Evolutionary conservation across 2,113 vertebrate species (phyloP).

Genomic region (Psilopogon haemacephalus): DNA sequence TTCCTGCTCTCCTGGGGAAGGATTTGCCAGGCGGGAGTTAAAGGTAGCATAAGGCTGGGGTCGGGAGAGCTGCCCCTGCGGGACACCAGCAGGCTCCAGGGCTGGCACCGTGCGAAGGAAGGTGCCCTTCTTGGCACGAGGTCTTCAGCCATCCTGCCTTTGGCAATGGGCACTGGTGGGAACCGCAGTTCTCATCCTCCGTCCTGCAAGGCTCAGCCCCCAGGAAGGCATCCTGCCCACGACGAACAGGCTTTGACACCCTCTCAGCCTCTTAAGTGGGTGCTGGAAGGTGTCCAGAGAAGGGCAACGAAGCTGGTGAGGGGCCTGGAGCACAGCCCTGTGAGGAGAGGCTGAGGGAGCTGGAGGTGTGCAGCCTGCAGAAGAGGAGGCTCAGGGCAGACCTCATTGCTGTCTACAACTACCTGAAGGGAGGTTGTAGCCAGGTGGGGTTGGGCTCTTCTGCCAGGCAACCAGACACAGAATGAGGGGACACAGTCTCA

Average conservation of each 20-base stretch:
- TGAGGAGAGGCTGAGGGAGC: too few species aligned
- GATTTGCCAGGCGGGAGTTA: not conserved
- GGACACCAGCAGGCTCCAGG: not conserved
- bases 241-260: not conserved
- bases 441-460: too few species aligned
- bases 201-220: rapidly evolving
- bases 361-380: too few species aligned
- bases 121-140: not conserved
- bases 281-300: too few species aligned
- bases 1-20: not conserved
- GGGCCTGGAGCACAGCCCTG: too few species aligned
- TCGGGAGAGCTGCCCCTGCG: not conserved
- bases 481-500: too few species aligned
- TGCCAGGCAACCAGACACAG: too few species aligned
- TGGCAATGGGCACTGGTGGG: rapidly evolving
- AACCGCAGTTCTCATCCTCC: not conserved
- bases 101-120: rapidly evolving
- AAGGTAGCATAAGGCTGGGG: not conserved
- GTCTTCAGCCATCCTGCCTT: not conserved
- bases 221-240: not conserved
- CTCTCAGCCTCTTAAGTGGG: not conserved
- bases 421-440: too few species aligned
- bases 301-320: too few species aligned
- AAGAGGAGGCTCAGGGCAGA: too few species aligned
- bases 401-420: too few species aligned